These are phyloP conservation scores for Callipepla squamata DNA, from an alignment of 2,113 vertebrate genomes.

Conservation along the genomic window DNA sequence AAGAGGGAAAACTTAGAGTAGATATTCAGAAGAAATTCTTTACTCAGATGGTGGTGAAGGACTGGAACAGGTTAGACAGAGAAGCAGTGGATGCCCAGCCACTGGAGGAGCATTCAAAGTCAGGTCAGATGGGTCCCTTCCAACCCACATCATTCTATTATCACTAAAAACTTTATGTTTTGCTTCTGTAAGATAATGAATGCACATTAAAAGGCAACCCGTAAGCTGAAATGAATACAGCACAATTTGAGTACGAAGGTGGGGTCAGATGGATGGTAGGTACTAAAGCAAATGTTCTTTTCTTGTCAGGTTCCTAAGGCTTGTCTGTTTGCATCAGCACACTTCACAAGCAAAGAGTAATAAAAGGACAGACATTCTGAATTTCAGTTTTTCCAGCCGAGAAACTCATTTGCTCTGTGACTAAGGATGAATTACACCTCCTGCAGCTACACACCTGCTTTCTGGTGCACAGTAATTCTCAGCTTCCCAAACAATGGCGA, in stretches of 20 bases:
- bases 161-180: neutral
- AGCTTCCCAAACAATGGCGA: neutral
- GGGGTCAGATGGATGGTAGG: neutral
- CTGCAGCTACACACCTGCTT: constrained; percentile 46
- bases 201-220: neutral
- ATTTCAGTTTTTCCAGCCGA: constrained; percentile 35
- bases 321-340: neutral
- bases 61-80: neutral
- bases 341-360: constrained; percentile 1
- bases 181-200: neutral
- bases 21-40: neutral
- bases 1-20: neutral
- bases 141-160: neutral
- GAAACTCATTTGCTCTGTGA: constrained; percentile 35
- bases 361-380: neutral
- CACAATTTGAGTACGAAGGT: neutral
- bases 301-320: neutral
- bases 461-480: constrained; percentile 3
- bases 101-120: neutral
- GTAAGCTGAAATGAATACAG: neutral
- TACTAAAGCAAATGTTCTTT: neutral
- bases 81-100: neutral
- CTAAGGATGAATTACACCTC: constrained; percentile 26
- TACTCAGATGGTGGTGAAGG: neutral
- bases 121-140: neutral